Evolutionary conservation across 2,888 invertebrate genomes (phyloP), one percentile per base, ranked within the genome.

Genomic region (Drosophila robusta): DNA sequence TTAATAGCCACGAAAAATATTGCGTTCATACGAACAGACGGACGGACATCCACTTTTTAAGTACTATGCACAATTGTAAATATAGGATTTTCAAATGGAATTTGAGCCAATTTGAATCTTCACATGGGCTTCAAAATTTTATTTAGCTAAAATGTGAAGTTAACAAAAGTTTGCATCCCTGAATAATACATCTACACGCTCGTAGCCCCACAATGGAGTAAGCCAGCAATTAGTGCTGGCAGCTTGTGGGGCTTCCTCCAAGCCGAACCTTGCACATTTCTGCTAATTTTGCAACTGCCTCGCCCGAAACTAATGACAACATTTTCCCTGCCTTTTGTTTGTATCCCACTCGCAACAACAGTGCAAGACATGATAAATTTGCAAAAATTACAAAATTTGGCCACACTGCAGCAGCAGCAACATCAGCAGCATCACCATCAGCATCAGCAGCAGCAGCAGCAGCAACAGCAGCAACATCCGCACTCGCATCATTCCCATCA

Each of bases 361-460:
- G 92, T 92, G 92, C 92, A 92, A 92, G 92, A 92, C 90, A 92
- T 92, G 91, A 87, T 92, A 90, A 92, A 92, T 91, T 91, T 92
- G 85, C 92, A 92, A 91, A 97, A 96, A 93, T 94, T 97, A 67
- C 96, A 97, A 93, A 96, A 96, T 90, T 93, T 97, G 85, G 95
- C 96, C 68, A 95, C 95, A 74, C 94, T 96, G 92, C 92, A 94
- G 86, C 95, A 95, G 78, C 94, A 95, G 36, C 90, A 90, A 12
- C 87, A 86, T 0, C 87, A 87, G 3, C 87, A 90, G 0, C 87
- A 89, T 1, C 88, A n/a, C n/a, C n/a, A n/a, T n/a, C n/a, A 87
- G 2, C 87, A 77, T 0, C 81, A 85, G 0, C 86, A 79, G 2
- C 82, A 47, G 83, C 94, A 77, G n/a, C n/a, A 80, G 0, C 88